These are phyloP conservation scores for Horisme vitalbata DNA, from an alignment of 2,888 invertebrate species.

Conservation along the genomic window DNA sequence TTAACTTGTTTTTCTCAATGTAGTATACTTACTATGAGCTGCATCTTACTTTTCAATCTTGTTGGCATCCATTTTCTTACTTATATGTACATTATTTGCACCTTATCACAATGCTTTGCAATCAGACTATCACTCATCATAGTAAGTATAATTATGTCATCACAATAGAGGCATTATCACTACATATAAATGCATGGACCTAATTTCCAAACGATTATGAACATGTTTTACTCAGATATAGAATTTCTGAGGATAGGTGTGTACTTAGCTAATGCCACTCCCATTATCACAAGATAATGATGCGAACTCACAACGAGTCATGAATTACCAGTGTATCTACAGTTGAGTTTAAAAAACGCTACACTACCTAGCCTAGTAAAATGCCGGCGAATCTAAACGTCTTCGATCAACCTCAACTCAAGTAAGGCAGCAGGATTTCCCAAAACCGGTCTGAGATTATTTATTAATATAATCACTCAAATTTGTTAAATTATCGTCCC, in stretches of 20 bases:
- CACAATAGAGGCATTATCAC: conserved; percentile 26
- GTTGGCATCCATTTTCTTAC: conserved; percentile 31
- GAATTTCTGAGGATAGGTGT: conserved; percentile 12
- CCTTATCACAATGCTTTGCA: conserved; percentile 30
- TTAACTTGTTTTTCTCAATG: conserved; percentile 38
- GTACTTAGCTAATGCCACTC: conserved; percentile 11
- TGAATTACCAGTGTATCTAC: conserved; percentile 37
- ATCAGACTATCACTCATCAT: conserved; percentile 32
- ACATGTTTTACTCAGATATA: conserved; percentile 11
- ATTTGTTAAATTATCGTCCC: conserved; percentile 26
- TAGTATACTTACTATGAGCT: conserved; percentile 43
- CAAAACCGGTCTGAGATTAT: conserved; percentile 10
- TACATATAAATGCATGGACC: conserved; percentile 26
- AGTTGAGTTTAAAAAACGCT: conserved; percentile 32
- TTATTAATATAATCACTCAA: conserved; percentile 30
- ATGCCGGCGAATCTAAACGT: conserved; percentile 18
- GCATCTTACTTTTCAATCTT: conserved; percentile 20
- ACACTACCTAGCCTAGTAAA: conserved; percentile 21
- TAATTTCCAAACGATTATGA: conserved; percentile 15
- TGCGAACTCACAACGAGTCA: conserved; percentile 17
- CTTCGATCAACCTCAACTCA: conserved; percentile 14
- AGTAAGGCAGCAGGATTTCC: conserved; percentile 17
- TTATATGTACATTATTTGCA: conserved; percentile 27
- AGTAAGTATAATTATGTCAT: conserved; percentile 32
- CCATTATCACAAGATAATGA: neutral